phyloP scores from a whole-genome alignment of 1,140 invertebrate species.

The Yoshiicerus persimilis region DNA sequence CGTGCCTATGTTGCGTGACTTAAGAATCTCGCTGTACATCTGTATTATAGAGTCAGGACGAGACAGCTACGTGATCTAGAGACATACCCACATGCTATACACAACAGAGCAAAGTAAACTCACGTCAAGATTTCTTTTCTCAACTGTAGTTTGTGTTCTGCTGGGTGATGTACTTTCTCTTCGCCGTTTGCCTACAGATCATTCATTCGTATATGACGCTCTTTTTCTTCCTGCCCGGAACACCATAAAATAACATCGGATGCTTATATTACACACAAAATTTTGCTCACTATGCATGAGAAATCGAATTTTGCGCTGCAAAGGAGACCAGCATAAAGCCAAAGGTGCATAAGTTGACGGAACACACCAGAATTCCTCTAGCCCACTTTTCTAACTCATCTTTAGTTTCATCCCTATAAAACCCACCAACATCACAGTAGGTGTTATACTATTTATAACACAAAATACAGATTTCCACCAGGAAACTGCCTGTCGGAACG shows the following conservation, averaged over 20 bases:
- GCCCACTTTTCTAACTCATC: neutral
- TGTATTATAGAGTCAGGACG: neutral
- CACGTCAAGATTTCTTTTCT: conserved; percentile 5
- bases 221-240: neutral
- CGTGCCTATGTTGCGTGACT: too few relatives aligned
- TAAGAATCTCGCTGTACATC: neutral
- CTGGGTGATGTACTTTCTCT: conserved; percentile 4
- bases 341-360: neutral
- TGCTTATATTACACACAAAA: neutral
- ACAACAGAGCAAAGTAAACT: neutral
- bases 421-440: neutral
- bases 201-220: neutral
- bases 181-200: conserved; percentile 6
- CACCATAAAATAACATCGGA: neutral
- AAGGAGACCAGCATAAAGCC: neutral
- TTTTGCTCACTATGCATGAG: neutral
- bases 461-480: neutral
- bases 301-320: neutral
- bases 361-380: neutral
- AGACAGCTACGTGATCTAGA: neutral
- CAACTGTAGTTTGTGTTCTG: neutral
- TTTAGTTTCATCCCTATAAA: neutral
- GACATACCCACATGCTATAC: neutral
- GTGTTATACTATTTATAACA: neutral
- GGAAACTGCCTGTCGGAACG: neutral